Base-by-base conservation (phyloP, 2,113 vertebrate genomes). In the Oenanthe oenanthe region DNA sequence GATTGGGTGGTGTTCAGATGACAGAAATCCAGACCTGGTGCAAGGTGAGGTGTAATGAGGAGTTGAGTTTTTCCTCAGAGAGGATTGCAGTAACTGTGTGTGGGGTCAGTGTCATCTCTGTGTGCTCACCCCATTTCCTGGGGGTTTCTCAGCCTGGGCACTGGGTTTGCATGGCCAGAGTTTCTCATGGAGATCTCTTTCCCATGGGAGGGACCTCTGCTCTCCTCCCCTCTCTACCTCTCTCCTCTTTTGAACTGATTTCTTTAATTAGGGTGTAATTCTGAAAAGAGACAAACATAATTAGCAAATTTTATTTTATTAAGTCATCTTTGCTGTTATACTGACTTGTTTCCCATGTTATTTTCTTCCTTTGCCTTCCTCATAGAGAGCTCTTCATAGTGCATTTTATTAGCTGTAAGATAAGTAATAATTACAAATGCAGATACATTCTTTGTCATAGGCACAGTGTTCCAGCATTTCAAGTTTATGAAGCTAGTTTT, bases 71-170 rank as follows among this genome's bases (percentile, higher is more conserved):
- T 65, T 45, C 60, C 34, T 15, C 13, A 6, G n/a, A 25, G n/a
- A 51, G 14, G 34, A 10, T 42, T 68, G 11, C 40, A 12, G 57
- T 15, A 4, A 7, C 16, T 13, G 21, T 14, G 21, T 47, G 32
- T 45, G 51, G 43, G 25, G 38, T 17, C 7, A 17, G n/a, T 13
- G 22, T 3, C 61, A 38, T 3, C 28, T 21, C 0, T n/a, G 19
- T 10, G 32, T 19, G 28, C 48, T 21, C 19, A 0, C 28, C 32
- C 10, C 15, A 0, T 42, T 47, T 29, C 42, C 65, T 48, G 4
- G 0, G 8, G 45, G 20, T 62, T 24, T 34, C 40, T 73, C 42
- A 24, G 47, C 28, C 67, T 54, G 32, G 7, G 4, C 18, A 1
- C 3, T n/a, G 82, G 15, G 9, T 40, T 50, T 66, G 24, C 43